A percentile compares a stretch with the other conserved stretches of the same genome.
Conservation (phyloP, 2,888 invertebrate genomes). For the Hetaerina titia region DNA sequence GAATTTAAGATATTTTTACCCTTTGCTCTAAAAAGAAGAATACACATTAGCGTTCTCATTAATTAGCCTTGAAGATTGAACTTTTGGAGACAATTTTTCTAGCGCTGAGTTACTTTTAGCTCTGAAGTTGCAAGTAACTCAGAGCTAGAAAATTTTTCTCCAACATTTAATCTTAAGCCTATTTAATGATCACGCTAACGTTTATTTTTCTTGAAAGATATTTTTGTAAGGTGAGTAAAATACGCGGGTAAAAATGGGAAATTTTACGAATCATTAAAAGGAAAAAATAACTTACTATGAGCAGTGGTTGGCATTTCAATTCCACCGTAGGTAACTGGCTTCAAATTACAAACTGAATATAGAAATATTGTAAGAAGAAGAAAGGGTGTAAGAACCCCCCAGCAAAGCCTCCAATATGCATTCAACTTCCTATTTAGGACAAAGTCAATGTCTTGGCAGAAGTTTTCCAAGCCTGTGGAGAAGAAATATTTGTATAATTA, state of each 20-base stretch:
- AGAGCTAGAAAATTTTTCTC: background rate
- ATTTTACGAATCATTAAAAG: background rate
- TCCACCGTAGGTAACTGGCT: conserved; percentile 82
- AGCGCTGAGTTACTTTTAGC: too few species aligned
- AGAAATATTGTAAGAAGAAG: conserved; percentile 82
- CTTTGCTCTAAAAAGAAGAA: too few species aligned
- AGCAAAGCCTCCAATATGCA: conserved; percentile 89
- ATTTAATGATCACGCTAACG: background rate
- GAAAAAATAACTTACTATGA: conserved; percentile 40
- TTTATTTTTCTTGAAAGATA: background rate
- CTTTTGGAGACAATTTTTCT: too few species aligned
- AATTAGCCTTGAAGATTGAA: too few species aligned
- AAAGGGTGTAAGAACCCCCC: conserved; percentile 86
- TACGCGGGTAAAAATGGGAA: background rate
- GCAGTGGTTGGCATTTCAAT: conserved; percentile 79
- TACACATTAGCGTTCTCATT: too few species aligned
- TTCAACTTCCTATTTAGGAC: conserved; percentile 86
- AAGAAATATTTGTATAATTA: background rate
- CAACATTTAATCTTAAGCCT: background rate
- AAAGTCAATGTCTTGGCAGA: conserved; percentile 87
- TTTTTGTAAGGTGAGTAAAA: background rate
- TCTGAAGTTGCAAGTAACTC: too few species aligned
- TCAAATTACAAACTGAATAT: conserved; percentile 83
- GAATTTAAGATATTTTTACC: too few species aligned
- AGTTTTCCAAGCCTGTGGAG: conserved; percentile 80